These are phyloP conservation scores for Hydraecia micacea DNA, from an alignment of 2,888 invertebrate genomes.

Conservation along the genomic window DNA sequence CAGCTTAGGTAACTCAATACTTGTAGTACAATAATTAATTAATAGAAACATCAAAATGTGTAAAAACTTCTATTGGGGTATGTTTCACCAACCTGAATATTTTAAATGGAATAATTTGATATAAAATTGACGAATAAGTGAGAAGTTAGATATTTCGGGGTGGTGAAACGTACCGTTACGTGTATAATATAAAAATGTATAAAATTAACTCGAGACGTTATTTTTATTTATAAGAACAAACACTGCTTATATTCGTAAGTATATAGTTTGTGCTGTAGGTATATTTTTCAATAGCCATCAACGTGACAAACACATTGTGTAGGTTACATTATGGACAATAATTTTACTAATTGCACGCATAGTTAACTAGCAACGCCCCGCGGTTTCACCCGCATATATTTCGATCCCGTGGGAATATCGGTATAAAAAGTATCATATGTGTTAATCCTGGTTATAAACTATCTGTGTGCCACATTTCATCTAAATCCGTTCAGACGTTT, in stretches of 20 bases:
- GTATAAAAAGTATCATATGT: too few relatives aligned
- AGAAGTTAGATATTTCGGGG: conserved; percentile 7
- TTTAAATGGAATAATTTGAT: conserved; percentile 28
- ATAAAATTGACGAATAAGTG: conserved; percentile 44
- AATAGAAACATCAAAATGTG: conserved; percentile 65
- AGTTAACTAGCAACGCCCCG: not conserved
- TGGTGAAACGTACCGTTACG: conserved; percentile 36
- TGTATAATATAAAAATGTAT: conserved; percentile 49
- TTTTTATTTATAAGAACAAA: conserved; percentile 33
- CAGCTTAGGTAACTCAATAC: conserved; percentile 78
- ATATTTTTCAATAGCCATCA: conserved; percentile 45
- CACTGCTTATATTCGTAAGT: conserved; percentile 21
- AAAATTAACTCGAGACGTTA: conserved; percentile 47
- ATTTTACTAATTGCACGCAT: not conserved
- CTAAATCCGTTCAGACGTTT: too few relatives aligned
- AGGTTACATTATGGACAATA: not conserved
- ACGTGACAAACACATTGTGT: not conserved
- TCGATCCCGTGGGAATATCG: too few relatives aligned
- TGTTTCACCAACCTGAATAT: conserved; percentile 30
- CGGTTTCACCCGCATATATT: too few relatives aligned
- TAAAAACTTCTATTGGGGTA: conserved; percentile 31
- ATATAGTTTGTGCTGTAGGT: conserved; percentile 24
- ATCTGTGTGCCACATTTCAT: too few relatives aligned
- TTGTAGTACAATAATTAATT: conserved; percentile 62
- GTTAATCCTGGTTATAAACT: too few relatives aligned